phyloP scores from a whole-genome alignment of 1,140 invertebrate genomes.

The Platyura marginata region DNA sequence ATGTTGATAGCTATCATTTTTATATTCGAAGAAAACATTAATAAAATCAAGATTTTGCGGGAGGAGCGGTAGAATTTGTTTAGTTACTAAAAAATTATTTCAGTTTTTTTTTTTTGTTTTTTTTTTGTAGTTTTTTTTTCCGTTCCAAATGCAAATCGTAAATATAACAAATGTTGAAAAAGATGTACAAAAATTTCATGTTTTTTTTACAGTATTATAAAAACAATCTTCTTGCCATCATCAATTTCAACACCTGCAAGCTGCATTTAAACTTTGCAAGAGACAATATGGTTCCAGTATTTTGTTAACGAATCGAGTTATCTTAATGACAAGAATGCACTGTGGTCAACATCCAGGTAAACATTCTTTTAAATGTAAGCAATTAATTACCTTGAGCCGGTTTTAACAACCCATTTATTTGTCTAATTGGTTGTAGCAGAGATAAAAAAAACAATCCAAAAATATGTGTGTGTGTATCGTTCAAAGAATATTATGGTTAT shows the following conservation, averaged over 20 bases:
- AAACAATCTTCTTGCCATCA: background rate
- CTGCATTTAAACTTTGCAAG: background rate
- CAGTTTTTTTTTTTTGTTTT: background rate
- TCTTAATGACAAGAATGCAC: background rate
- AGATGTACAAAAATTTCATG: no score
- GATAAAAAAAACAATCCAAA: background rate
- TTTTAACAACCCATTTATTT: background rate
- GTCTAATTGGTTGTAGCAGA: background rate
- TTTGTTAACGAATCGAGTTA: background rate
- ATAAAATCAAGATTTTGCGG: background rate
- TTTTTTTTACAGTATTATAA: background rate
- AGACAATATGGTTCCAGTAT: background rate
- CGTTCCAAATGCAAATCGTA: background rate
- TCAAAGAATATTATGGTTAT: no score
- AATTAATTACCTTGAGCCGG: background rate
- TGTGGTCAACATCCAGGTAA: background rate
- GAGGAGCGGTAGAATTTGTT: background rate
- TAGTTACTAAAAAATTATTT: background rate
- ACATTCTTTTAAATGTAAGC: background rate
- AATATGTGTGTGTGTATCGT: background rate
- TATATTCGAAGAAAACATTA: background rate
- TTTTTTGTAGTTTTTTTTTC: background rate
- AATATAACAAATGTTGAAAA: background rate
- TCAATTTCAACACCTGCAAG: background rate
- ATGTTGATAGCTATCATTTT: slow-evolving; percentile 1